Conservation (phyloP, 2,797 vertebrate species). For the Taeniopygia guttata region DNA sequence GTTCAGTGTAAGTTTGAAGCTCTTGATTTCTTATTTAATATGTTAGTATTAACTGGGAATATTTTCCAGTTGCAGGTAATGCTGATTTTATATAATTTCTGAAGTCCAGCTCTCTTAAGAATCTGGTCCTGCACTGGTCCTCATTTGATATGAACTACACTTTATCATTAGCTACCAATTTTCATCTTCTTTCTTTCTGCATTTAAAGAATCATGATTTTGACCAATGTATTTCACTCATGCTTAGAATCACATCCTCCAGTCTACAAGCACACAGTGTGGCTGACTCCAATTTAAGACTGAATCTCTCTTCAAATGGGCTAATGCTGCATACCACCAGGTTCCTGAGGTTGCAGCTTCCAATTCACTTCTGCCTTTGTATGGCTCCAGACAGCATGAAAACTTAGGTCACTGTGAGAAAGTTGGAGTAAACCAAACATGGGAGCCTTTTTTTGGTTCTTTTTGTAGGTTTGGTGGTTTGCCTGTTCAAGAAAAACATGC, state of each 20-base stretch:
- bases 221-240: background rate
- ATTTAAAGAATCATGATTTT: background rate
- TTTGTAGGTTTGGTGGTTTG: background rate
- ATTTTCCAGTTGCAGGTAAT: background rate
- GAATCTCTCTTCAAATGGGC: background rate
- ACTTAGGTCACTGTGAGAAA: background rate
- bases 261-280: background rate
- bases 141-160: background rate
- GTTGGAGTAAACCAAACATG: background rate
- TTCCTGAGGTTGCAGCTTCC: background rate
- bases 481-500: background rate
- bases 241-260: background rate
- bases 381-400: background rate
- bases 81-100: background rate
- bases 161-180: background rate
- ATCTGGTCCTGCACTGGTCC: background rate
- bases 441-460: background rate
- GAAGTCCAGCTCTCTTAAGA: background rate
- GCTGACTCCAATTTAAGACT: background rate
- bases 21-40: background rate
- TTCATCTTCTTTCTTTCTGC: background rate
- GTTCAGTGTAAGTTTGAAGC: background rate
- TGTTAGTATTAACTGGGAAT: background rate
- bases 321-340: background rate
- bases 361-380: background rate